These are phyloP conservation scores for Ditylenchus weischeri DNA, from an alignment of 2,888 invertebrate species.

Conservation along the genomic window DNA sequence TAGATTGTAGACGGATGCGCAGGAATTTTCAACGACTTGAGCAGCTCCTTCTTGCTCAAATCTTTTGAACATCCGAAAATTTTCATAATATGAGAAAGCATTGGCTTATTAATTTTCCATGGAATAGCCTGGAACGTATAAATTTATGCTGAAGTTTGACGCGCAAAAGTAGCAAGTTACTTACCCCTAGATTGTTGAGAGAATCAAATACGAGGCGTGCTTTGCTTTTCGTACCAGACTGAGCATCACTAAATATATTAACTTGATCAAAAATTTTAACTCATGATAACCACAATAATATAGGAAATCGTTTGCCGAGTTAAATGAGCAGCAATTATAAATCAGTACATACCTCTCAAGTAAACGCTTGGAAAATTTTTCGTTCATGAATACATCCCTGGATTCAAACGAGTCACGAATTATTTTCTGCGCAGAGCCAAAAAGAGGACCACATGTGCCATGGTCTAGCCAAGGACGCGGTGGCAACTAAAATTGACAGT, in stretches of 20 bases:
- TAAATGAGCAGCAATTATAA: too few species aligned
- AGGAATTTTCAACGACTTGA: conserved; percentile 46
- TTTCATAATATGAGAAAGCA: conserved; percentile 13
- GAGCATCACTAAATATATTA: neutral
- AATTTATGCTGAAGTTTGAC: neutral
- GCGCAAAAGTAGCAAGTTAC: neutral
- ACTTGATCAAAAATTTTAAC: too few species aligned
- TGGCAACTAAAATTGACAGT: conserved; percentile 36
- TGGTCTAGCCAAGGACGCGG: conserved; percentile 55
- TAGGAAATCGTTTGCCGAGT: too few species aligned
- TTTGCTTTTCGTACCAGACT: conserved; percentile 54
- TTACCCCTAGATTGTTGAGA: conserved; percentile 77
- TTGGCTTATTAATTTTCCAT: conserved; percentile 77
- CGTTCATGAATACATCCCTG: conserved; percentile 39
- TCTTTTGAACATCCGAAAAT: conserved; percentile 22
- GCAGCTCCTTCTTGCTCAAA: conserved; percentile 65
- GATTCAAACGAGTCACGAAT: conserved; percentile 46
- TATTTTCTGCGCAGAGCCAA: conserved; percentile 29
- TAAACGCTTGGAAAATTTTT: conserved; percentile 30
- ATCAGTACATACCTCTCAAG: too few species aligned
- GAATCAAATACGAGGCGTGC: conserved; percentile 83
- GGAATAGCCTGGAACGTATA: conserved; percentile 70
- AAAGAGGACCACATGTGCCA: conserved; percentile 50
- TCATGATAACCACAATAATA: too few species aligned
- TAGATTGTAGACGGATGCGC: conserved; percentile 38